Percentiles rank a stretch among this genome's conserved stretches.
phyloP scores from a whole-genome alignment of 2,797 vertebrate genomes.

The Iguana delicatissima region DNA sequence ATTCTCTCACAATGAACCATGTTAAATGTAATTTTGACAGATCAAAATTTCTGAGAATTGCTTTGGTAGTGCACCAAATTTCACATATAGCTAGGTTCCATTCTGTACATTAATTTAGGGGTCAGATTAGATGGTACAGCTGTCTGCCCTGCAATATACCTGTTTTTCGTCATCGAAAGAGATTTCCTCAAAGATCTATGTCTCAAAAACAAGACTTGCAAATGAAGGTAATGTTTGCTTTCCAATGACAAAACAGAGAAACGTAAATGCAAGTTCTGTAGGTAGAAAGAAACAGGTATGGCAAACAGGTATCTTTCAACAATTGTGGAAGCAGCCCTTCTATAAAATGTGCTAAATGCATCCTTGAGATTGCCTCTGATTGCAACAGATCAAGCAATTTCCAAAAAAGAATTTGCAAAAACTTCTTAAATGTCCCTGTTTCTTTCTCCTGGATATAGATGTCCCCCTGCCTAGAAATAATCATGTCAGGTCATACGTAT shows the following conservation, averaged over 20 bases:
- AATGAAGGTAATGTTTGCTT: neutral
- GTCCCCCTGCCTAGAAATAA: neutral
- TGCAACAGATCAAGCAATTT: neutral
- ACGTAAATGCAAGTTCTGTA: neutral
- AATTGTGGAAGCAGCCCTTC: neutral
- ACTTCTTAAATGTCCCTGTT: neutral
- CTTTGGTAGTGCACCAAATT: too few species aligned
- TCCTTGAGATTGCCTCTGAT: neutral
- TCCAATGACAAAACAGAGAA: neutral
- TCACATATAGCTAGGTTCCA: too few species aligned
- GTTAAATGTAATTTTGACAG: too few species aligned
- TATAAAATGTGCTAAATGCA: neutral
- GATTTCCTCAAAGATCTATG: too few species aligned
- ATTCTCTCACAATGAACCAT: too few species aligned
- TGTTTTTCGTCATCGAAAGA: too few species aligned
- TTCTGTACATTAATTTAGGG: too few species aligned
- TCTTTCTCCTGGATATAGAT: neutral
- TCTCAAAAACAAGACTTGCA: neutral
- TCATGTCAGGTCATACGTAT: neutral
- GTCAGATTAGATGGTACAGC: too few species aligned
- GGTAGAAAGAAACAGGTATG: neutral
- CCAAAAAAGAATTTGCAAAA: neutral
- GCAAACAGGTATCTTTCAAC: neutral
- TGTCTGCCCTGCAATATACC: too few species aligned
- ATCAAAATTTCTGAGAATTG: too few species aligned